Percentiles rank a stretch among this genome's conserved stretches.
phyloP scores from a whole-genome alignment of 2,888 invertebrate genomes.

The Crepidodera aurea region DNA sequence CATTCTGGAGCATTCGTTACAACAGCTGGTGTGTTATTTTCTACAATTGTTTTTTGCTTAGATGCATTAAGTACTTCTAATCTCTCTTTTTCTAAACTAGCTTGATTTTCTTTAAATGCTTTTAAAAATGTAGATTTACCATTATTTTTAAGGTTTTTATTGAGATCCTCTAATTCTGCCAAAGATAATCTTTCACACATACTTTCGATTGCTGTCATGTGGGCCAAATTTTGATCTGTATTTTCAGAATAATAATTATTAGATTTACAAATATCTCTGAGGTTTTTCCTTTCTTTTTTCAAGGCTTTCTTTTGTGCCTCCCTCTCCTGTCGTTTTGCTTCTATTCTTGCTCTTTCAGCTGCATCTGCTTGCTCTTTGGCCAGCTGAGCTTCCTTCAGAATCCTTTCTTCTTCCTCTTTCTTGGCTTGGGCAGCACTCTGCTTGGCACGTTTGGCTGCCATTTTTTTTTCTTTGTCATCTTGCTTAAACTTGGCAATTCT shows the following conservation, averaged over 20 bases:
- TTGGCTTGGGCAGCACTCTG: conserved; percentile 83
- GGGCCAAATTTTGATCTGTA: conserved; percentile 76
- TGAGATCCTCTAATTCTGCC: conserved; percentile 77
- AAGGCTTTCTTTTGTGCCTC: conserved; percentile 85
- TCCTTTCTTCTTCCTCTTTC: conserved; percentile 83
- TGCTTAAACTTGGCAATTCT: conserved; percentile 91
- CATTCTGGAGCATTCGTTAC: conserved; percentile 71
- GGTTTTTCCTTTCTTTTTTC: conserved; percentile 84
- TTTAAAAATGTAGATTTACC: conserved; percentile 73
- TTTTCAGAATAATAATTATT: conserved; percentile 81
- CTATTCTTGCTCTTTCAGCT: conserved; percentile 82
- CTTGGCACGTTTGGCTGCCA: conserved; percentile 88
- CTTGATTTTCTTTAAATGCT: conserved; percentile 76
- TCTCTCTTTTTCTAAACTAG: conserved; percentile 80
- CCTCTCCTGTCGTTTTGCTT: conserved; percentile 83
- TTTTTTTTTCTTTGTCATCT: conserved; percentile 90
- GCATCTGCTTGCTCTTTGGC: conserved; percentile 82
- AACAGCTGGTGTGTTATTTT: conserved; percentile 61
- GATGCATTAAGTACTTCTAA: conserved; percentile 67
- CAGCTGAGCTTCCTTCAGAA: conserved; percentile 74
- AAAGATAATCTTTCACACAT: conserved; percentile 83
- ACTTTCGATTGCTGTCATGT: conserved; percentile 93
- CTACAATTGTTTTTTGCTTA: conserved; percentile 60
- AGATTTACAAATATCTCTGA: conserved; percentile 81
- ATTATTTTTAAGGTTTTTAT: conserved; percentile 72